phyloP scores from a whole-genome alignment of 2,888 invertebrate species.

The Calliopum simillimum region DNA sequence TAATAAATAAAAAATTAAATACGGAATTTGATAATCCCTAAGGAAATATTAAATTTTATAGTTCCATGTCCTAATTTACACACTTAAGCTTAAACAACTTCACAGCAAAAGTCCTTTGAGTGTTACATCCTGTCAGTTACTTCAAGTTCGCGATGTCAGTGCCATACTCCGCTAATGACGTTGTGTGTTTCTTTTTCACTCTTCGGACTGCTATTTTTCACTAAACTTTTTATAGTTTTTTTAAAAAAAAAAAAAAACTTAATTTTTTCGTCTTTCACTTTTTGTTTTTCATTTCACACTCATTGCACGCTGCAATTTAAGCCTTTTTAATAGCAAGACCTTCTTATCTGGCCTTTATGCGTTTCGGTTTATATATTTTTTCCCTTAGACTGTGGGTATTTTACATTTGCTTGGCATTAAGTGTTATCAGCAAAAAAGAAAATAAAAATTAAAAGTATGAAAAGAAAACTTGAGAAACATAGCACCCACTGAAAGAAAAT shows the following conservation, averaged over 20 bases:
- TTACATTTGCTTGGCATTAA: neutral
- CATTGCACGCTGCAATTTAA: neutral
- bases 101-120: neutral
- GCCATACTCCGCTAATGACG: neutral
- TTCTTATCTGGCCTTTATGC: constrained; percentile 17
- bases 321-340: neutral
- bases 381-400: neutral
- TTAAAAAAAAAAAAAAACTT: no score
- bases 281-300: neutral
- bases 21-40: no score
- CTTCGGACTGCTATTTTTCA: neutral
- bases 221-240: neutral
- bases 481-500: no score
- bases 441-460: no score
- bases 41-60: no score
- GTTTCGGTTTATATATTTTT: neutral
- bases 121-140: neutral
- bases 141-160: neutral
- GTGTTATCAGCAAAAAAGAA: neutral
- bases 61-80: no score
- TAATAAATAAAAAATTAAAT: no score
- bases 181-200: neutral
- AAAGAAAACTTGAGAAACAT: no score
- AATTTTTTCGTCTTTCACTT: no score
- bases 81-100: no score